A percentile compares a stretch with the other conserved stretches of the same genome.
Evolutionary conservation across 2,113 vertebrate species (phyloP).

Genomic region (Caloenas nicobarica): DNA sequence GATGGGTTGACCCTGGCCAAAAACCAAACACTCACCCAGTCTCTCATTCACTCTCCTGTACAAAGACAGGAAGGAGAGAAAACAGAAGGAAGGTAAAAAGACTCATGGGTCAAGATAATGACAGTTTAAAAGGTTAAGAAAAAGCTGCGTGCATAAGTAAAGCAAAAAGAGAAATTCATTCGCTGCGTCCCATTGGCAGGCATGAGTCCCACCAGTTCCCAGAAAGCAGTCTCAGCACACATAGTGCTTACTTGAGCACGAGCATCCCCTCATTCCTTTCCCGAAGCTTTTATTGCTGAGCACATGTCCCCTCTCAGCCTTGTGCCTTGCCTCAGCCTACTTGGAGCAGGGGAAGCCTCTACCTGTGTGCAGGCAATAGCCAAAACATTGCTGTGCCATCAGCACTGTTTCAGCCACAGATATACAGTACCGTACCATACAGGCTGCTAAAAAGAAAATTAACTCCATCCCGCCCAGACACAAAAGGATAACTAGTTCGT

Average conservation of each 20-base stretch:
- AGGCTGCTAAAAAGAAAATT: background rate
- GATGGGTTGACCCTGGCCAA: background rate
- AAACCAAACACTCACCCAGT: background rate
- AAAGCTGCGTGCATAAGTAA: background rate
- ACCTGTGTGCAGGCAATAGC: background rate
- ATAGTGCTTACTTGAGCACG: background rate
- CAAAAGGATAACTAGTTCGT: background rate
- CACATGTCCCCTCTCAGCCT: background rate
- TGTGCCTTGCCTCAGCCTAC: background rate
- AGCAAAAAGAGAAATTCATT: background rate
- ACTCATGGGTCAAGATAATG: background rate
- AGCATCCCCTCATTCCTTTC: background rate
- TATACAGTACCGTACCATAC: background rate
- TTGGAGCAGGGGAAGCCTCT: fast-evolving
- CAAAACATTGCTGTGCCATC: background rate
- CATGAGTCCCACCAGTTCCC: background rate
- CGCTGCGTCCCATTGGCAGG: background rate
- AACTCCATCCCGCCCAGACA: background rate
- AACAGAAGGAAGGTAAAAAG: background rate
- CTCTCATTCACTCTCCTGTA: background rate
- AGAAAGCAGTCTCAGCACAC: background rate
- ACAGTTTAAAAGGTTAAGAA: background rate
- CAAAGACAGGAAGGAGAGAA: background rate
- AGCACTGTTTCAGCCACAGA: background rate
- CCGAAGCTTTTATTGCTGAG: background rate